Conservation (phyloP, 2,888 invertebrate species). For the Aethes cnicana region DNA sequence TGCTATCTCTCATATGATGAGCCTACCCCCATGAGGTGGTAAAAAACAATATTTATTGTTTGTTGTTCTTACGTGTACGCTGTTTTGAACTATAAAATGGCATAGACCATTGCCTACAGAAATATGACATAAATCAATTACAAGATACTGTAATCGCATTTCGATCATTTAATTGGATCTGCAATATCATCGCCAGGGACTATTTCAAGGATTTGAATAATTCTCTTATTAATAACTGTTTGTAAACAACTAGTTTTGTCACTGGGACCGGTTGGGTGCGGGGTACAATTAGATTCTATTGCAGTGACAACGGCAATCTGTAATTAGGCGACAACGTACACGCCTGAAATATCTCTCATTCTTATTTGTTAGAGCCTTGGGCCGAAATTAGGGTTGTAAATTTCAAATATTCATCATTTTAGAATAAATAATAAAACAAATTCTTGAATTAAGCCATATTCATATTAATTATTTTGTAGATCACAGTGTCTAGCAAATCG, state of each 20-base stretch:
- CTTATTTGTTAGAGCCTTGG: constrained; percentile 59
- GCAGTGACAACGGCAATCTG: constrained; percentile 64
- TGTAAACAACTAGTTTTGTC: constrained; percentile 48
- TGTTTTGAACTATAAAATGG: too few relatives aligned
- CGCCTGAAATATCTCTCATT: constrained; percentile 74
- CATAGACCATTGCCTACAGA: too few relatives aligned
- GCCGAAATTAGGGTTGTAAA: constrained; percentile 29
- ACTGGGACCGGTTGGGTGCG: constrained; percentile 31
- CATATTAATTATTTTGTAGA: too few relatives aligned
- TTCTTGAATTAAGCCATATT: too few relatives aligned
- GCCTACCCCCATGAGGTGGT: too few relatives aligned
- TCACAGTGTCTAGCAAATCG: too few relatives aligned
- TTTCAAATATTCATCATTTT: not conserved
- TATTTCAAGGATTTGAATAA: constrained; percentile 28
- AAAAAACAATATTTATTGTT: too few relatives aligned
- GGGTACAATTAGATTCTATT: constrained; percentile 76
- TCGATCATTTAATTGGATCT: constrained; percentile 26
- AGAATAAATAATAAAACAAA: too few relatives aligned
- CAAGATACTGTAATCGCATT: constrained; percentile 4
- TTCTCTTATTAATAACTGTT: constrained; percentile 27
- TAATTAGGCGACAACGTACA: constrained; percentile 69
- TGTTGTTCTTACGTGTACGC: too few relatives aligned
- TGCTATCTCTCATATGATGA: too few relatives aligned
- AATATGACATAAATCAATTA: not conserved
- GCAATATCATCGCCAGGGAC: constrained; percentile 16